These are phyloP conservation scores for Drosophila willistoni DNA, from an alignment of 1,140 invertebrate genomes.

Conservation along the genomic window DNA sequence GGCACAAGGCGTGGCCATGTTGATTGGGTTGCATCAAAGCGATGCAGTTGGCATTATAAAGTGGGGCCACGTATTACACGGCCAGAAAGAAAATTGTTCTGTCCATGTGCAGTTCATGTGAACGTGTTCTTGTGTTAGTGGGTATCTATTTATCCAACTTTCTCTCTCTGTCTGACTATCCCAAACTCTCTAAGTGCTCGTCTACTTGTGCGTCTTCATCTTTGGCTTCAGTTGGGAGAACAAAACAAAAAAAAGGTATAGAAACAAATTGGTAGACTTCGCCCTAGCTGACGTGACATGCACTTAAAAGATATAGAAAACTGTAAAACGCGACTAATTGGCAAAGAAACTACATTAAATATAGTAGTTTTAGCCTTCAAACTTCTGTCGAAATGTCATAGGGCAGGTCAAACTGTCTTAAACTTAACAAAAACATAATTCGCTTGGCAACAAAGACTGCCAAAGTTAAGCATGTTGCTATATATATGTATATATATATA, in stretches of 20 bases:
- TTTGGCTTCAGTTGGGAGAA: conserved; percentile 18
- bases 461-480: conserved; percentile 36
- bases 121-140: conserved; percentile 27
- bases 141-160: conserved; percentile 34
- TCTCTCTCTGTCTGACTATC: not conserved
- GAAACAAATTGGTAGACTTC: conserved; percentile 49
- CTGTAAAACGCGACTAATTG: conserved; percentile 56
- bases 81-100: conserved; percentile 15
- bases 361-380: conserved; percentile 26
- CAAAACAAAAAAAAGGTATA: conserved; percentile 21
- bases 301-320: conserved; percentile 19
- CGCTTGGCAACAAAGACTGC: conserved; percentile 34
- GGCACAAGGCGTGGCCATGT: conserved; percentile 25
- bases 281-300: conserved; percentile 45
- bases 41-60: conserved; percentile 53
- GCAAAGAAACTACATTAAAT: conserved; percentile 33
- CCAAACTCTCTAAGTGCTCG: not conserved
- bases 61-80: conserved; percentile 58
- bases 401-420: conserved; percentile 41
- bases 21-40: conserved; percentile 68
- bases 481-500: not conserved
- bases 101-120: conserved; percentile 16
- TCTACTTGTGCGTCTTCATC: not conserved
- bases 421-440: conserved; percentile 72
- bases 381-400: conserved; percentile 65